These are phyloP conservation scores for Trichonephila clavata DNA, from an alignment of 1,140 invertebrate species.

Conservation along the genomic window DNA sequence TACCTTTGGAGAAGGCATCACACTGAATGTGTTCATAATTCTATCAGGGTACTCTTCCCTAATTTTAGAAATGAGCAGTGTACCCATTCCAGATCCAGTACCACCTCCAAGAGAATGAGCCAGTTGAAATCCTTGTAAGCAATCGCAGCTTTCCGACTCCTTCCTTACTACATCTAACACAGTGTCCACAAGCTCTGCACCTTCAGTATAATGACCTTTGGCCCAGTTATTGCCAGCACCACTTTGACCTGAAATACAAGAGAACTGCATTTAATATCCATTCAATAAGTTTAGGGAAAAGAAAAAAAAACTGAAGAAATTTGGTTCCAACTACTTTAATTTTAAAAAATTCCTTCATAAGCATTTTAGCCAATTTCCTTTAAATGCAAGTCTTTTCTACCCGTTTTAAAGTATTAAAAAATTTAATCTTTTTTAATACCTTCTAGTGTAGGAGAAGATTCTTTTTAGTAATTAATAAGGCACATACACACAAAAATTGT, in stretches of 20 bases:
- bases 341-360: too few relatives aligned
- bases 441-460: too few relatives aligned
- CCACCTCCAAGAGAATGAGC: slow-evolving; percentile 80
- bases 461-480: too few relatives aligned
- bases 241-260: slow-evolving; percentile 48
- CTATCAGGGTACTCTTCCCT: slow-evolving; percentile 80
- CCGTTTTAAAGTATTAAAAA: too few relatives aligned
- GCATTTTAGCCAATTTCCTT: too few relatives aligned
- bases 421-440: too few relatives aligned
- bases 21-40: slow-evolving; percentile 77
- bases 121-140: slow-evolving; percentile 83
- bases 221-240: slow-evolving; percentile 92
- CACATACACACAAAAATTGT: too few relatives aligned
- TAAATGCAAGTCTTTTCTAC: too few relatives aligned
- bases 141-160: slow-evolving; percentile 90
- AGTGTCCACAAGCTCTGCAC: slow-evolving; percentile 91
- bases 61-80: slow-evolving; percentile 79
- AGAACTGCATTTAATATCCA: background rate
- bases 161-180: slow-evolving; percentile 92
- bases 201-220: slow-evolving; percentile 94
- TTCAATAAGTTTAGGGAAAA: background rate
- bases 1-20: slow-evolving; percentile 79
- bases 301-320: too few relatives aligned
- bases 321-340: too few relatives aligned
- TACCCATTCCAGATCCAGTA: slow-evolving; percentile 80